Evolutionary conservation across 2,797 vertebrate species (phyloP).

Genomic region (Pipistrellus kuhlii): DNA sequence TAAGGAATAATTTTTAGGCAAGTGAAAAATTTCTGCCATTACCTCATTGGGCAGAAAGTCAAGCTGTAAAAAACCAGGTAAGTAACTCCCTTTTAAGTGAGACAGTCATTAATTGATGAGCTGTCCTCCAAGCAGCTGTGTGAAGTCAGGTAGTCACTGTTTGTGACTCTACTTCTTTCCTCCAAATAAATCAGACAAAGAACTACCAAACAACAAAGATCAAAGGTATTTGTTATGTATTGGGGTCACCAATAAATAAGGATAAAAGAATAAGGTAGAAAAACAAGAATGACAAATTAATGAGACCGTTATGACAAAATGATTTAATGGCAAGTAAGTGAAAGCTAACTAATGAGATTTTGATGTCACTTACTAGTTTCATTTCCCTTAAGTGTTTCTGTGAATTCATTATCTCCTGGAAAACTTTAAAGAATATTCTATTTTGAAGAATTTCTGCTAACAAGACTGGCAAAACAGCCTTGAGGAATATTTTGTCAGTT

Average conservation of each 20-base stretch:
- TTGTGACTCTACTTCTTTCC: background rate
- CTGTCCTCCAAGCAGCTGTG: background rate
- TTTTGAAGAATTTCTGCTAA: conserved; percentile 60
- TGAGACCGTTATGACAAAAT: conserved; percentile 31
- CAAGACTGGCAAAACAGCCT: conserved; percentile 22
- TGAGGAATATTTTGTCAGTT: conserved; percentile 17
- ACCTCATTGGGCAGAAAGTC: conserved; percentile 49
- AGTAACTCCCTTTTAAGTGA: conserved; percentile 13
- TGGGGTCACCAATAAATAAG: background rate
- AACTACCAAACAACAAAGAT: background rate
- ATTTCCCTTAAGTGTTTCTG: background rate
- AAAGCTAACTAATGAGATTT: conserved; percentile 26
- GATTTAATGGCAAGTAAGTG: background rate
- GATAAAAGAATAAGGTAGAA: background rate
- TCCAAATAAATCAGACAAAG: background rate
- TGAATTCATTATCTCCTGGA: conserved; percentile 7
- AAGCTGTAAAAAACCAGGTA: background rate
- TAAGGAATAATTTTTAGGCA: background rate
- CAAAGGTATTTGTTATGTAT: background rate
- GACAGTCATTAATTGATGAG: background rate
- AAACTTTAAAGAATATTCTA: background rate
- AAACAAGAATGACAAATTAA: background rate
- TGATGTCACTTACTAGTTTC: background rate
- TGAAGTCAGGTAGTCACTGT: background rate
- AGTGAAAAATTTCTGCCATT: conserved; percentile 51